Evolutionary conservation across 37 sponge, comb jelly and placozoan species (phyloP).

Genomic region (Amphimedon queenslandica): DNA sequence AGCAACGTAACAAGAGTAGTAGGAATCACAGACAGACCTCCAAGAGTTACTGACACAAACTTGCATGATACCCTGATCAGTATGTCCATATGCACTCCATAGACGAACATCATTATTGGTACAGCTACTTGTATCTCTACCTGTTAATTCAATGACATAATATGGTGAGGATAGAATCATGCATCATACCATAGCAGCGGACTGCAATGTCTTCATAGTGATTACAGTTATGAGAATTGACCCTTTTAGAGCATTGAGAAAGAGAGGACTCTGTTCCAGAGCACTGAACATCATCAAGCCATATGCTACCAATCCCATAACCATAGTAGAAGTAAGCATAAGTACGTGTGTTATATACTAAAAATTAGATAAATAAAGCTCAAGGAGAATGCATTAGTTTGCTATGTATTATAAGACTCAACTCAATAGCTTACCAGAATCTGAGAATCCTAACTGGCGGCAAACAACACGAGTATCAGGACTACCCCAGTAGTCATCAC

Average conservation of each 20-base stretch:
- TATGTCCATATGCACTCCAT: background rate
- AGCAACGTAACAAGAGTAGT: background rate
- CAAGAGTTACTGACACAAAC: background rate
- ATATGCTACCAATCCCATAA: background rate
- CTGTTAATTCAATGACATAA: no score
- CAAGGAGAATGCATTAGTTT: no score
- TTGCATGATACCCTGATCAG: slow-evolving; percentile 3
- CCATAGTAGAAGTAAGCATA: slow-evolving; percentile 15
- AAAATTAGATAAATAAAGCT: no score
- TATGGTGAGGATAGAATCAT: no score
- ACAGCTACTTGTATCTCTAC: no score
- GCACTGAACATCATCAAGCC: slow-evolving; percentile 19
- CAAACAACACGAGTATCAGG: background rate
- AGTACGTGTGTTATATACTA: no score
- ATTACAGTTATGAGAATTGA: slow-evolving; percentile 12
- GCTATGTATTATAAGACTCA: no score
- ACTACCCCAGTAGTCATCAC: background rate
- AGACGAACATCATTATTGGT: background rate
- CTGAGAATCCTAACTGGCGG: background rate
- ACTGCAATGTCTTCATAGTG: slow-evolving; percentile 36
- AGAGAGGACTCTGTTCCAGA: slow-evolving; percentile 12
- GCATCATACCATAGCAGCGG: background rate
- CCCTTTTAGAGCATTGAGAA: background rate
- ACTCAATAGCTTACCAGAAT: no score
- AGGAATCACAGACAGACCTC: background rate